Conservation (phyloP, 2,113 vertebrate genomes). For the Zosterops lateralis region DNA sequence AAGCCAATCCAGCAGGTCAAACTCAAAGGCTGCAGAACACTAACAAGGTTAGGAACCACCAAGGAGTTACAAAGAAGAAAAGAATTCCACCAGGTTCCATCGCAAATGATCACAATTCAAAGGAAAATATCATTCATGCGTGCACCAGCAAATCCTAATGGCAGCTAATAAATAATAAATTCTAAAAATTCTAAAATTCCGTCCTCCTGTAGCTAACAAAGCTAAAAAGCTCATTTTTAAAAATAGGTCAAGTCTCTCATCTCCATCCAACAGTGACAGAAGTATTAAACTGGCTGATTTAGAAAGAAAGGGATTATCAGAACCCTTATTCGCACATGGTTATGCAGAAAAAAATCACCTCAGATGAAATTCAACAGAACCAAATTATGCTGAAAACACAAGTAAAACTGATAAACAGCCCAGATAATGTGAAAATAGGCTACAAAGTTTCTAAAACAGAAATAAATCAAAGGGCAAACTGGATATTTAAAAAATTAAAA, state of each 20-base stretch:
- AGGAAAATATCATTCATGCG: not conserved
- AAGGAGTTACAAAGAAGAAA: not conserved
- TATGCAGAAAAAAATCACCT: not conserved
- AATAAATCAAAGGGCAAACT: not conserved
- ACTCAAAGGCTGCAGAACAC: not conserved
- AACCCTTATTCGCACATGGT: not conserved
- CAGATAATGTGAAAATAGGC: not conserved
- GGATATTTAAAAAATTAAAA: not conserved
- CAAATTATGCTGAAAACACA: not conserved
- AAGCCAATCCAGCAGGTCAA: not conserved
- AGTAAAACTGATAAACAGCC: not conserved
- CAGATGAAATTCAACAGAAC: not conserved
- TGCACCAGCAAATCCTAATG: not conserved
- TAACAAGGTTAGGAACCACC: not conserved
- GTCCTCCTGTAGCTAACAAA: not conserved
- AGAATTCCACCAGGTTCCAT: not conserved
- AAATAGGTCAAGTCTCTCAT: conserved; percentile 36
- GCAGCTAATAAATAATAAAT: not conserved
- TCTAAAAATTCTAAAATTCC: not conserved
- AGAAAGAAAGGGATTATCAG: conserved; percentile 29
- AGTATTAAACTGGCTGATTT: conserved; percentile 11
- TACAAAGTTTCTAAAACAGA: not conserved
- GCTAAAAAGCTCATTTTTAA: not conserved
- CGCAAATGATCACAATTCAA: not conserved
- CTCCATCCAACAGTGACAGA: not conserved